phyloP scores from a whole-genome alignment of 2,888 invertebrate genomes.

The Dryobotodes eremita region DNA sequence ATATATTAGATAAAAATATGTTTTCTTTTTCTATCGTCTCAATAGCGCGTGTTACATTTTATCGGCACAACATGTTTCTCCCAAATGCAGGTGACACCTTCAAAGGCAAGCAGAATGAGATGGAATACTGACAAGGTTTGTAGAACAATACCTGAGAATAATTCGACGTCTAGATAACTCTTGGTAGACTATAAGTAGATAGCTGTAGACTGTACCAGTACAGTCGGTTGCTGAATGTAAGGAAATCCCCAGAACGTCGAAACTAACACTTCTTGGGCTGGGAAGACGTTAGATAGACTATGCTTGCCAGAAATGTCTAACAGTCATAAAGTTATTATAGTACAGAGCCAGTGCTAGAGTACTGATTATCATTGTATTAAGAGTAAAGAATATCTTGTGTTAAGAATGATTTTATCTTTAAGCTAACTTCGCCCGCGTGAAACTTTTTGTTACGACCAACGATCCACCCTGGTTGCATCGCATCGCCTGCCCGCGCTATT shows the following conservation, averaged over 20 bases:
- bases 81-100: not conserved
- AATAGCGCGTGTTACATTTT: not conserved
- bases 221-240: not conserved
- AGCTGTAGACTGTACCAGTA: not conserved
- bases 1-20: too few species aligned
- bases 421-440: too few species aligned
- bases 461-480: too few species aligned
- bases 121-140: not conserved
- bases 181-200: not conserved
- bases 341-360: not conserved
- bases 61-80: not conserved
- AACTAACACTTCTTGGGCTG: not conserved
- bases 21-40: not conserved
- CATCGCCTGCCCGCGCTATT: too few species aligned
- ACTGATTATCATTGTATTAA: not conserved
- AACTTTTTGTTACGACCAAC: too few species aligned
- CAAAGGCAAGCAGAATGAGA: not conserved
- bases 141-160: too few species aligned
- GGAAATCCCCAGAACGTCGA: not conserved
- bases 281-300: not conserved
- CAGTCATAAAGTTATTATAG: not conserved
- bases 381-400: not conserved
- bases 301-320: not conserved
- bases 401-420: not conserved
- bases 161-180: not conserved